phyloP scores from a whole-genome alignment of 2,797 vertebrate species.

The Poeciliopsis presidionis region DNA sequence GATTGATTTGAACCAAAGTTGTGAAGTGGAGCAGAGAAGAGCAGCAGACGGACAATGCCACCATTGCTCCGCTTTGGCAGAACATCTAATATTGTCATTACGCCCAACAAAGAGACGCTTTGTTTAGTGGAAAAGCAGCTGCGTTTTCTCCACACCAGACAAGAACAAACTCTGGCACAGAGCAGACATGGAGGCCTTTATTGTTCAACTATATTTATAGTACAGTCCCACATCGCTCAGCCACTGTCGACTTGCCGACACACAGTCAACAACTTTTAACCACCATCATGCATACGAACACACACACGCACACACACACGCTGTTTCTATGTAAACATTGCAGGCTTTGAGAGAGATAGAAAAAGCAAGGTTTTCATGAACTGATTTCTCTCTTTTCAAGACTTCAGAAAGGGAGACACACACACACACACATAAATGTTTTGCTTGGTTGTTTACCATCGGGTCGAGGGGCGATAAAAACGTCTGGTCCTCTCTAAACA shows the following conservation, averaged over 20 bases:
- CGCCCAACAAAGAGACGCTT: background rate
- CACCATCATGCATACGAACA: constrained; percentile 60
- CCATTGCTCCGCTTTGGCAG: background rate
- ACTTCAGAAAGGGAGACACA: constrained; percentile 49
- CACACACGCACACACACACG: constrained; percentile 40
- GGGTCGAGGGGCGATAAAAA: constrained; percentile 32
- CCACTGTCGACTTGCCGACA: constrained; percentile 57
- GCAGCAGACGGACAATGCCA: background rate
- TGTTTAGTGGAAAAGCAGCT: background rate
- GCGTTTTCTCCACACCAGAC: background rate
- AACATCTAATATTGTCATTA: background rate
- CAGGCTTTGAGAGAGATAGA: constrained; percentile 81
- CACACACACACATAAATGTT: constrained; percentile 35
- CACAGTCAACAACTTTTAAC: constrained; percentile 69
- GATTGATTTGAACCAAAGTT: background rate
- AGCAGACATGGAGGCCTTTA: constrained; percentile 81
- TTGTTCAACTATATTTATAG: constrained; percentile 81
- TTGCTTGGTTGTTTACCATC: constrained; percentile 46
- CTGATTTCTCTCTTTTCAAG: constrained; percentile 39
- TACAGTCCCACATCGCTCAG: constrained; percentile 74
- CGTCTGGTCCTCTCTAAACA: constrained; percentile 39
- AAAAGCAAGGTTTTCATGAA: constrained; percentile 75
- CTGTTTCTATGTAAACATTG: constrained; percentile 82
- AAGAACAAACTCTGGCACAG: constrained; percentile 37
- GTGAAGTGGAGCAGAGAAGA: background rate